Conservation (phyloP, 1,140 invertebrate genomes). For the Panagrolaimus sp. region DNA sequence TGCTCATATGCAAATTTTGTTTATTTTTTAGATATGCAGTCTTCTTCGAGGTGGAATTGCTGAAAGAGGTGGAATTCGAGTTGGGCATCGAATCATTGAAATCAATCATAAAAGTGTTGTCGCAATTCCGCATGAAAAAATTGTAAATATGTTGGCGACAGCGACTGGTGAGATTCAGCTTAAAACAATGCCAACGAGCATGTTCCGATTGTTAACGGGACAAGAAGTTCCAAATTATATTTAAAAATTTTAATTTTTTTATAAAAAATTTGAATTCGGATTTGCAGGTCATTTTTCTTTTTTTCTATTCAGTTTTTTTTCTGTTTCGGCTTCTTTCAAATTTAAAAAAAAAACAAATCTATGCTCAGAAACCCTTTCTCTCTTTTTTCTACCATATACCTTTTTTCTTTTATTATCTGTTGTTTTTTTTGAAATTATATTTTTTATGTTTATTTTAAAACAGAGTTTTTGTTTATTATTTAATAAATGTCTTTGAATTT, state of each 20-base stretch:
- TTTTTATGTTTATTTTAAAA: no score
- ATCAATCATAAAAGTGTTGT: conserved; percentile 99
- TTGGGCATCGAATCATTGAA: conserved; percentile 97
- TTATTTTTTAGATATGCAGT: conserved; percentile 79
- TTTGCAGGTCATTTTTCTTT: no score
- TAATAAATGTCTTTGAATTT: no score
- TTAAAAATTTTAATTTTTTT: conserved; percentile 49
- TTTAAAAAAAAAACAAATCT: no score
- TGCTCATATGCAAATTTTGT: neutral
- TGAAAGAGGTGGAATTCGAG: conserved; percentile 91
- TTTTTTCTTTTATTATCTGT: no score
- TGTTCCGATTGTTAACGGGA: conserved; percentile 95
- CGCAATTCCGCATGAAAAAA: conserved; percentile 96
- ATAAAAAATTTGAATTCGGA: conserved; percentile 7
- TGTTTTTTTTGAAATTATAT: no score
- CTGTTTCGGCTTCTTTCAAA: no score
- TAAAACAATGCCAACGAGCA: conserved; percentile 99
- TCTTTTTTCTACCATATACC: no score
- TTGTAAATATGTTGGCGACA: conserved; percentile 94
- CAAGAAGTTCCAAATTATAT: conserved; percentile 99
- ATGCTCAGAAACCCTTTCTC: no score
- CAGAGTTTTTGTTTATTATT: no score
- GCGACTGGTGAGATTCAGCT: conserved; percentile 99
- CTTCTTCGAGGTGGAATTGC: conserved; percentile 93
- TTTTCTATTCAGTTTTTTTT: no score